Conservation (phyloP, 2,888 invertebrate species). For the Campoplex nolae region DNA sequence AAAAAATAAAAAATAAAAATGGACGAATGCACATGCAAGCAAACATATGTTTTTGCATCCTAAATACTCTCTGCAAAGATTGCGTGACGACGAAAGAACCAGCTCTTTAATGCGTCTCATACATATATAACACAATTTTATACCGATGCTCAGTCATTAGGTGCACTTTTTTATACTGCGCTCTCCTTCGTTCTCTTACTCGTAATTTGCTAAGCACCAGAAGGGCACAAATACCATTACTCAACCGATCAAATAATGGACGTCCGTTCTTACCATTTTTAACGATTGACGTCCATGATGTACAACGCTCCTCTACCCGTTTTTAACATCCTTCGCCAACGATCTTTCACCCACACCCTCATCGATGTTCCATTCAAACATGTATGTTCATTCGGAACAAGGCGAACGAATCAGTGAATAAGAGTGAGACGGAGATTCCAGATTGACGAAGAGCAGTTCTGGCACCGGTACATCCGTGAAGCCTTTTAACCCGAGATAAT, state of each 20-base stretch:
- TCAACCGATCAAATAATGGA: slow-evolving; percentile 4
- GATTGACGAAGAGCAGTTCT: slow-evolving; percentile 36
- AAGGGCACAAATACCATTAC: neutral
- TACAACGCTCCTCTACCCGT: slow-evolving; percentile 36
- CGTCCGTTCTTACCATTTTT: slow-evolving; percentile 17
- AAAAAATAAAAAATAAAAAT: neutral
- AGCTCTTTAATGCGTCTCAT: slow-evolving; percentile 38
- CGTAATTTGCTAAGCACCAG: neutral
- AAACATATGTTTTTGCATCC: slow-evolving; percentile 25
- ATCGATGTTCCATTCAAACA: slow-evolving; percentile 41
- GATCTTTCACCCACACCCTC: slow-evolving; percentile 47
- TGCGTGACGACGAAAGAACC: slow-evolving; percentile 57
- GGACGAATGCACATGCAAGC: neutral
- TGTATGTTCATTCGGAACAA: slow-evolving; percentile 6
- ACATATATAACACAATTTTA: slow-evolving; percentile 54
- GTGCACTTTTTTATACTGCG: slow-evolving; percentile 33
- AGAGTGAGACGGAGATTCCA: neutral
- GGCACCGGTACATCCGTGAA: slow-evolving; percentile 14
- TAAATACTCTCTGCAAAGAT: slow-evolving; percentile 69
- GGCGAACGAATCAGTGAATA: slow-evolving; percentile 10
- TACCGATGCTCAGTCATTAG: slow-evolving; percentile 59
- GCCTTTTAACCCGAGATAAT: slow-evolving; percentile 3
- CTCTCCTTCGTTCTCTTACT: neutral
- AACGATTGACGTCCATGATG: neutral
- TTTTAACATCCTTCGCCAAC: slow-evolving; percentile 35